Percentiles rank a stretch among this genome's conserved stretches.
Evolutionary conservation across 2,888 invertebrate genomes (phyloP).

Genomic region (Pristionchus mayeri): DNA sequence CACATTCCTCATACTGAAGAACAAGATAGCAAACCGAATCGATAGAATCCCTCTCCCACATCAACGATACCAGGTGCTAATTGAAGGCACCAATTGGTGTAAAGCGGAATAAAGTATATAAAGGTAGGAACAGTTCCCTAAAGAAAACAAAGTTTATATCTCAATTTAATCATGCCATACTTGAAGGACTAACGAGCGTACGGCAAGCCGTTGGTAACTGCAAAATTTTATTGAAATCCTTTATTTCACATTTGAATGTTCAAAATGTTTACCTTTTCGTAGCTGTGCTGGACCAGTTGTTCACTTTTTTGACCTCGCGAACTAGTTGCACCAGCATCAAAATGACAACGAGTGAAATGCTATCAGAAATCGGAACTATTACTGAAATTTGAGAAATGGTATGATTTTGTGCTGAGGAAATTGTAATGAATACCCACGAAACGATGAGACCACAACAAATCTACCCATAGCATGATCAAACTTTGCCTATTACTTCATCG

Average conservation of each 20-base stretch:
- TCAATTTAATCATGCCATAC: not conserved
- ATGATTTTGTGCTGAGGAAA: not conserved
- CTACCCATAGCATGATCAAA: too few relatives aligned
- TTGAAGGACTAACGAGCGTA: not conserved
- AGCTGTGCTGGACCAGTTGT: not conserved
- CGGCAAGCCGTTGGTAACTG: conserved; percentile 7
- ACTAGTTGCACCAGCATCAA: not conserved
- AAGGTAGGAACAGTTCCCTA: not conserved
- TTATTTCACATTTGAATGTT: not conserved
- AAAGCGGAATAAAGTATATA: not conserved
- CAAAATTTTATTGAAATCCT: too few relatives aligned
- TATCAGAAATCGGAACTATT: not conserved
- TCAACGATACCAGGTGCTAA: not conserved
- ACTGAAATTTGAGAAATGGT: not conserved
- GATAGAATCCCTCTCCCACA: not conserved
- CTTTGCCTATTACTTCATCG: not conserved
- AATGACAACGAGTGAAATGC: not conserved
- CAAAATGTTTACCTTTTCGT: not conserved
- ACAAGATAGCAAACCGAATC: too few relatives aligned
- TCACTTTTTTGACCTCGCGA: not conserved
- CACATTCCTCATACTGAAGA: too few relatives aligned
- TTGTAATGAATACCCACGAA: not conserved
- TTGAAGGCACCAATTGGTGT: not conserved
- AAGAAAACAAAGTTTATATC: too few relatives aligned
- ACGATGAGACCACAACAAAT: too few relatives aligned